phyloP scores from a whole-genome alignment of 2,888 invertebrate species.

The Mythimna pallens region DNA sequence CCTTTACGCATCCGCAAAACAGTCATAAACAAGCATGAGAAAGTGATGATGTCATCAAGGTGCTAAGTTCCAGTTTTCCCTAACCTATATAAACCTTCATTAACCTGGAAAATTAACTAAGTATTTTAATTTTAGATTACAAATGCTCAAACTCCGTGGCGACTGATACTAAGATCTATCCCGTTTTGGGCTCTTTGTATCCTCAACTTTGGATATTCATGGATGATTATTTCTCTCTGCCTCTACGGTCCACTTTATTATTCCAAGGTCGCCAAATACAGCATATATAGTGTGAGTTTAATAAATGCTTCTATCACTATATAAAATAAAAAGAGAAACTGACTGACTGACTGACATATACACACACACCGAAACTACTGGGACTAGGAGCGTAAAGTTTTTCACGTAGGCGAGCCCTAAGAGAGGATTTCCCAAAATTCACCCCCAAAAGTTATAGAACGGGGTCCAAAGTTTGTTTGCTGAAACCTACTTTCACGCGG shows the following conservation, averaged over 20 bases:
- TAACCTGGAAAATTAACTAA: background rate
- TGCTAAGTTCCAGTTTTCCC: slow-evolving; percentile 7
- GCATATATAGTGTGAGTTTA: slow-evolving; percentile 80
- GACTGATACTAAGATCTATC: slow-evolving; percentile 78
- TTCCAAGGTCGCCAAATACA: slow-evolving; percentile 75
- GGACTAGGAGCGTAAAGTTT: too few relatives aligned
- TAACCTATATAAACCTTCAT: background rate
- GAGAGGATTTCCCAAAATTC: too few relatives aligned
- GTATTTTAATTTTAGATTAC: slow-evolving; percentile 75
- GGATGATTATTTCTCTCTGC: slow-evolving; percentile 85
- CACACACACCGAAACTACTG: too few relatives aligned
- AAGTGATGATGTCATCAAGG: slow-evolving; percentile 38
- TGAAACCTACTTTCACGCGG: too few relatives aligned
- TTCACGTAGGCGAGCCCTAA: too few relatives aligned
- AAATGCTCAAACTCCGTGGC: slow-evolving; percentile 84
- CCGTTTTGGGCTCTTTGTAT: slow-evolving; percentile 85
- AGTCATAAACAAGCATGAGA: slow-evolving; percentile 23
- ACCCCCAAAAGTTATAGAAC: too few relatives aligned
- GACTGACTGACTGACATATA: too few relatives aligned
- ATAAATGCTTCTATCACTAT: too few relatives aligned
- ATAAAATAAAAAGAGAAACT: too few relatives aligned
- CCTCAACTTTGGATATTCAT: slow-evolving; percentile 86
- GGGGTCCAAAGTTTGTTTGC: too few relatives aligned
- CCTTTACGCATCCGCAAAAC: slow-evolving; percentile 4
- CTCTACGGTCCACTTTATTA: slow-evolving; percentile 85